These are phyloP conservation scores for Heterodera carotae DNA, from an alignment of 1,140 invertebrate genomes.

Conservation along the genomic window DNA sequence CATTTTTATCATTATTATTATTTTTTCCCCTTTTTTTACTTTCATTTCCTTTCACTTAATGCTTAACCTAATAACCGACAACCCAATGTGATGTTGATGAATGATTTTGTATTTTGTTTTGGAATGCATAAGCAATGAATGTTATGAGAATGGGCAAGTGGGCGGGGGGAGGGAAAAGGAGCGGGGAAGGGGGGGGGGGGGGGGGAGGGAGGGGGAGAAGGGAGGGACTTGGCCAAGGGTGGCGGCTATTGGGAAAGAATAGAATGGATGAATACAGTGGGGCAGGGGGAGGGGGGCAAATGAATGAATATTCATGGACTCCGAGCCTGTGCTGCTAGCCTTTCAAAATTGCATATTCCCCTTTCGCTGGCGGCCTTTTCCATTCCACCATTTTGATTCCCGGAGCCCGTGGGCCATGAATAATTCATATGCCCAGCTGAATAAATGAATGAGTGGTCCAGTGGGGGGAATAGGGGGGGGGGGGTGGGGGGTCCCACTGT, in stretches of 20 bases:
- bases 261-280: not conserved
- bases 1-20: too few species aligned
- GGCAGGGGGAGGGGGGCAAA: too few species aligned
- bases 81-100: not conserved
- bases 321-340: conserved; percentile 1
- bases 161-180: too few species aligned
- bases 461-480: not conserved
- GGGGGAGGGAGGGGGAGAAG: too few species aligned
- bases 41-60: not conserved
- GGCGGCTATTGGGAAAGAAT: not conserved
- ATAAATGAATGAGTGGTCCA: conserved; percentile 4
- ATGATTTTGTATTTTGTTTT: not conserved
- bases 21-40: not conserved
- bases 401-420: conserved; percentile 8
- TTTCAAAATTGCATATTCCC: conserved; percentile 16
- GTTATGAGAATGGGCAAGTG: not conserved
- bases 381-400: conserved; percentile 17
- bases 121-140: conserved; percentile 10
- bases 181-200: too few species aligned
- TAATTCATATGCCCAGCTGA: conserved; percentile 14
- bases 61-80: not conserved
- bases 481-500: not conserved
- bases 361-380: not conserved
- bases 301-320: conserved; percentile 10
- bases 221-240: not conserved